A percentile compares a stretch with the other conserved stretches of the same genome.
These are phyloP conservation scores for Poecile montanus DNA, from an alignment of 2,797 vertebrate genomes.

Conservation along the genomic window DNA sequence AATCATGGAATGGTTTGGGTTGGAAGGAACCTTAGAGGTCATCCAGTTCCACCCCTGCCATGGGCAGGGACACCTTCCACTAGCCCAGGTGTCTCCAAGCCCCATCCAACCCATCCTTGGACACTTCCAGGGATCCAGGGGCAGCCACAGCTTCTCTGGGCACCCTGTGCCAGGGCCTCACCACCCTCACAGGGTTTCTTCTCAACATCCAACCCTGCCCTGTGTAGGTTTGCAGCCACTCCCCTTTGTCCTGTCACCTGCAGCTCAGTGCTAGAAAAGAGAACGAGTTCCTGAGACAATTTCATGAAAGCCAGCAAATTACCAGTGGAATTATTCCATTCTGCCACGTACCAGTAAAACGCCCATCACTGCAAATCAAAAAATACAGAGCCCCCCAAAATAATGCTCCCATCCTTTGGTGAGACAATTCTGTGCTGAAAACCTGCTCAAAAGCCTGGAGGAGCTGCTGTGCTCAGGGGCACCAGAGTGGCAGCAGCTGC, in stretches of 20 bases:
- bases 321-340: not conserved
- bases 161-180: not conserved
- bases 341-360: fast-evolving
- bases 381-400: not conserved
- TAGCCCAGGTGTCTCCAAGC: fast-evolving
- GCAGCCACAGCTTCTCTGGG: not conserved
- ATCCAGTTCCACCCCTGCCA: fast-evolving
- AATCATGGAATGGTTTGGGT: not conserved
- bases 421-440: not conserved
- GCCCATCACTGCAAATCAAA: fast-evolving
- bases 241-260: not conserved
- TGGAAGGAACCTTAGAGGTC: not conserved
- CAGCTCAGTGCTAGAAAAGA: not conserved
- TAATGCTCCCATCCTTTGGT: not conserved
- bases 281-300: not conserved
- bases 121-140: not conserved
- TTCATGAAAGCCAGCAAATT: not conserved
- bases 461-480: not conserved
- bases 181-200: not conserved
- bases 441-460: not conserved
- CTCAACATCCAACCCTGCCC: not conserved
- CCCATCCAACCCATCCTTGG: fast-evolving
- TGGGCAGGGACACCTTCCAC: not conserved
- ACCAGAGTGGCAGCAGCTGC: not conserved
- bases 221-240: not conserved